Evolutionary conservation across 2,888 invertebrate genomes (phyloP).

Genomic region (Drosophila subsilvestris): DNA sequence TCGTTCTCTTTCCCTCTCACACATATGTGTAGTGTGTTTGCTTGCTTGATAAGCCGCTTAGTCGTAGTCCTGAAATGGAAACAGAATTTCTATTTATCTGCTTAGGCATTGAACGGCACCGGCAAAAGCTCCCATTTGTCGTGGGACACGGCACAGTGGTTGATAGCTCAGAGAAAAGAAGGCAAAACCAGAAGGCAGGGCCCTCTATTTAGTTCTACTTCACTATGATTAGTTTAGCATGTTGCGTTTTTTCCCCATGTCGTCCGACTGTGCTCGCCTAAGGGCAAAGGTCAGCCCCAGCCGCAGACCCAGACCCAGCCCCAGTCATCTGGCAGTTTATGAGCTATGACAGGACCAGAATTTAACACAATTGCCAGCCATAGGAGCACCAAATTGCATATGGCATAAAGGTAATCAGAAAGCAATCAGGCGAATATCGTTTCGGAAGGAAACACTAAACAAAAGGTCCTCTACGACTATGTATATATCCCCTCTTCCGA

Average conservation of each 20-base stretch:
- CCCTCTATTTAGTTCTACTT: not conserved
- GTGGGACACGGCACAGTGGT: slow-evolving; percentile 14
- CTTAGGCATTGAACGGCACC: slow-evolving; percentile 5
- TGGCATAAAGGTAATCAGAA: not conserved
- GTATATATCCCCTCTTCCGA: too few species aligned
- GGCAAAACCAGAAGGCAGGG: too few species aligned
- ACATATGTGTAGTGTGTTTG: not conserved
- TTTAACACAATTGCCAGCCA: not conserved
- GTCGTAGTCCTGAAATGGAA: slow-evolving; percentile 14
- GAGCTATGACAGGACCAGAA: slow-evolving; percentile 1
- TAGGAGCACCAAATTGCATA: not conserved
- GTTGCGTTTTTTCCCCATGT: not conserved
- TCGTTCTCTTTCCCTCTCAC: not conserved
- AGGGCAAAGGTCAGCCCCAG: not conserved
- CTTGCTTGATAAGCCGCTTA: slow-evolving; percentile 44
- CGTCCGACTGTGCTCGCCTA: not conserved
- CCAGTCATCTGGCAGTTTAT: not conserved
- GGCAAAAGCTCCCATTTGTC: slow-evolving; percentile 13
- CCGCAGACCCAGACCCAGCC: not conserved
- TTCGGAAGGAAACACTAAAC: not conserved
- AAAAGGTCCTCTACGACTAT: not conserved
- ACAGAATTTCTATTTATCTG: slow-evolving; percentile 26
- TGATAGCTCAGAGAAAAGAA: not conserved
- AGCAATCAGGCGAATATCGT: not conserved
- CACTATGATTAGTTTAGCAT: not conserved